Percentiles rank a stretch among this genome's conserved stretches.
These are phyloP conservation scores for Myotis pilosus DNA, from an alignment of 2,797 vertebrate genomes.

Conservation along the genomic window DNA sequence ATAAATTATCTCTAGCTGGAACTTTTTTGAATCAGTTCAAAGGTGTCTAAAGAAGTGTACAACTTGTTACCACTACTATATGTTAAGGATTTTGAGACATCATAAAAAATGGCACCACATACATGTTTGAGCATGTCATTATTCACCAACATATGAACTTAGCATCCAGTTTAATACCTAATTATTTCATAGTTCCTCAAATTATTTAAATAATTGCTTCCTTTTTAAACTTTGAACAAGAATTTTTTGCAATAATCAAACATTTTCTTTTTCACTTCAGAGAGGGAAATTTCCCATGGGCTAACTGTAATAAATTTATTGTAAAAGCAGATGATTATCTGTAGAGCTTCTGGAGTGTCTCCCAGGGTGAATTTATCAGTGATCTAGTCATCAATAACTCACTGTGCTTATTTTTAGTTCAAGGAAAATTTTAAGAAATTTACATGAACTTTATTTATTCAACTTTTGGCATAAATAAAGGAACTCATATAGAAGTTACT, in stretches of 20 bases:
- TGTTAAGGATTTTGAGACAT: neutral
- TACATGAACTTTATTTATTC: constrained; percentile 65
- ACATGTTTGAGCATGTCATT: neutral
- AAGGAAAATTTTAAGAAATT: constrained; percentile 75
- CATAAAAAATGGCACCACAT: neutral
- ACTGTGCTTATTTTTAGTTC: constrained; percentile 73
- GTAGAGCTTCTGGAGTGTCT: constrained; percentile 56
- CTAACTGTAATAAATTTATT: constrained; percentile 10
- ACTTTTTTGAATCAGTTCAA: neutral
- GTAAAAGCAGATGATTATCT: constrained; percentile 61
- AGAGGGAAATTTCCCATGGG: neutral
- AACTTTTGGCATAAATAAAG: constrained; percentile 29
- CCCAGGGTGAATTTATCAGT: constrained; percentile 65
- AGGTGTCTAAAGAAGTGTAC: neutral
- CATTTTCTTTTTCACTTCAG: neutral
- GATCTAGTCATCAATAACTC: constrained; percentile 74
- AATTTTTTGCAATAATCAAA: neutral
- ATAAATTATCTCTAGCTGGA: neutral
- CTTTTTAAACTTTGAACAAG: neutral
- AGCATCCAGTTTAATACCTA: neutral
- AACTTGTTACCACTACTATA: neutral
- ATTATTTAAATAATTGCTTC: neutral
- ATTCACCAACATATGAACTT: neutral
- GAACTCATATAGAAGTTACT: constrained; percentile 50
- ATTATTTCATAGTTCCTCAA: neutral